phyloP scores from a whole-genome alignment of 2,888 invertebrate species.

The Polyploca ridens region DNA sequence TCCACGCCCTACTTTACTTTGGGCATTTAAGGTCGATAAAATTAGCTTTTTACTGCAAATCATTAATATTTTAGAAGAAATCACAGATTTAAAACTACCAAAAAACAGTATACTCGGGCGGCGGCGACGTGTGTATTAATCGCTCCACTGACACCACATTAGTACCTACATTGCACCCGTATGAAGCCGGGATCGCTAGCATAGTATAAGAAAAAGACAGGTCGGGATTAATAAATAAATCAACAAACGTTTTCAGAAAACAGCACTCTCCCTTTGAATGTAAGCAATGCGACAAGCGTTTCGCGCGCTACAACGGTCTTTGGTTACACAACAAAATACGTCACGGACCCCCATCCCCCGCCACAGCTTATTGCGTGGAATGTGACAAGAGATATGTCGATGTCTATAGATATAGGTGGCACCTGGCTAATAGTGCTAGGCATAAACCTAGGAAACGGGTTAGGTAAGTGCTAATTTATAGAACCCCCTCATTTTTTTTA shows the following conservation, averaged over 20 bases:
- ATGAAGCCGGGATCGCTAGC: too few species aligned
- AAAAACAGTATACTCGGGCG: too few species aligned
- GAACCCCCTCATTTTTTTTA: not conserved
- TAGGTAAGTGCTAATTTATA: constrained; percentile 17
- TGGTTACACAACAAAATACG: not conserved
- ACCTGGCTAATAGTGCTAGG: constrained; percentile 34
- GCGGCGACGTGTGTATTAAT: too few species aligned
- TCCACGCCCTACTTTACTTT: too few species aligned
- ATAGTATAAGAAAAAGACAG: too few species aligned
- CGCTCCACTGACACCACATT: too few species aligned
- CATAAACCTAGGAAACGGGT: constrained; percentile 24
- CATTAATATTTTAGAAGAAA: too few species aligned
- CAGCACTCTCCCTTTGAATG: constrained; percentile 9
- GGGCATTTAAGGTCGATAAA: too few species aligned
- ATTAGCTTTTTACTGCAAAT: too few species aligned
- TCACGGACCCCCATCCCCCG: not conserved
- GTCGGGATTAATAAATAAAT: too few species aligned
- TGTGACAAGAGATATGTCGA: constrained; percentile 49
- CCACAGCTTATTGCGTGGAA: constrained; percentile 48
- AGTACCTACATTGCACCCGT: too few species aligned
- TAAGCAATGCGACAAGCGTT: constrained; percentile 6
- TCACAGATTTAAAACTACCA: too few species aligned
- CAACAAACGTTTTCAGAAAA: not conserved
- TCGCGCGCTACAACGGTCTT: not conserved
- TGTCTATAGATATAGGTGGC: constrained; percentile 34